A percentile compares a stretch with the other conserved stretches of the same genome.
These are phyloP conservation scores for Oreochromis grahami DNA, from an alignment of 2,797 vertebrate species.

Conservation along the genomic window DNA sequence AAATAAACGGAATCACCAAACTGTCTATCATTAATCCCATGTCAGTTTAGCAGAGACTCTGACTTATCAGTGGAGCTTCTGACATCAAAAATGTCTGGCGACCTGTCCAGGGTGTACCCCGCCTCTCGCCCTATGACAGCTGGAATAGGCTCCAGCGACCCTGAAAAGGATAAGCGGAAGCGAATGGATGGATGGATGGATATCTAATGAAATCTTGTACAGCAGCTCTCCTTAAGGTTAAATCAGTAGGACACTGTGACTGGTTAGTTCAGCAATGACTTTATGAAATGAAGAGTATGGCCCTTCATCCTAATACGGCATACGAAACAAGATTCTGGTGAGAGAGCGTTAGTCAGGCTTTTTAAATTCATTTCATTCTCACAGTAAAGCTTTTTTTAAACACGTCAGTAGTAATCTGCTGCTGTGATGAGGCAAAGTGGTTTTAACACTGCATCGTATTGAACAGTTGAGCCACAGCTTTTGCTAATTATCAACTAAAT, in stretches of 20 bases:
- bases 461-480: neutral
- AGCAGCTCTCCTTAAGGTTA: neutral
- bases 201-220: neutral
- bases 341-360: conserved; percentile 7
- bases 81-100: neutral
- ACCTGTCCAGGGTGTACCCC: too few relatives aligned
- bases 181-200: too few relatives aligned
- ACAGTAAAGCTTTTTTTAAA: neutral
- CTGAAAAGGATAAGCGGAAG: too few relatives aligned
- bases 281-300: neutral
- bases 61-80: conserved; percentile 1
- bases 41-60: neutral
- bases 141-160: too few relatives aligned
- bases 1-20: neutral
- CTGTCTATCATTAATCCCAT: neutral
- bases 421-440: neutral
- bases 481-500: neutral
- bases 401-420: neutral
- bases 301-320: neutral
- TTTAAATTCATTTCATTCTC: neutral
- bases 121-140: too few relatives aligned
- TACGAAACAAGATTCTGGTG: neutral
- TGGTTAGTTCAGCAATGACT: neutral
- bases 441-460: neutral
- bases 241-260: neutral